Percentiles rank a stretch among this genome's conserved stretches.
phyloP scores from a whole-genome alignment of 2,113 vertebrate species.

The Capra hircus region DNA sequence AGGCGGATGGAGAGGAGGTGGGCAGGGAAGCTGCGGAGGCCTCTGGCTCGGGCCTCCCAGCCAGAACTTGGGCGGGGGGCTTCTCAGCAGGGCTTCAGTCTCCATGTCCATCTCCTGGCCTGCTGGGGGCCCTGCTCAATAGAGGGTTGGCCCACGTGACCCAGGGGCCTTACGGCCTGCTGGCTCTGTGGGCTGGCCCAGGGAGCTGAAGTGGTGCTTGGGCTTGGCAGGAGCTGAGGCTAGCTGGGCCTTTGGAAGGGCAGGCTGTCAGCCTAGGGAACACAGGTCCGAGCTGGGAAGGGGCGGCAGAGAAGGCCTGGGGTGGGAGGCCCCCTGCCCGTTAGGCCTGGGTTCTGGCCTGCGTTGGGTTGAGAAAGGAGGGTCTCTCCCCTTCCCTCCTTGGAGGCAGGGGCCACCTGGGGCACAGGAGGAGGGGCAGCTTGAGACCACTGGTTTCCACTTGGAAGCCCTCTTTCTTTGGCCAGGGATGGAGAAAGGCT shows the following conservation, averaged over 20 bases:
- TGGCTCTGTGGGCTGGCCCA: not conserved
- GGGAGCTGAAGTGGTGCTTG: not conserved
- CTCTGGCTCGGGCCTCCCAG: not conserved
- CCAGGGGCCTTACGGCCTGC: not conserved
- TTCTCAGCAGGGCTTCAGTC: not conserved
- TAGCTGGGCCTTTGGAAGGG: not conserved
- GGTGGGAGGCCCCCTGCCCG: not conserved
- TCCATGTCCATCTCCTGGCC: not conserved
- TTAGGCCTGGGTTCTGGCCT: not conserved
- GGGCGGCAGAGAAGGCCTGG: not conserved
- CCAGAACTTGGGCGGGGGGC: not conserved
- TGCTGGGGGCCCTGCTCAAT: not conserved
- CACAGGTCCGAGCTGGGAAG: not conserved
- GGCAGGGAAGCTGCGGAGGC: not conserved
- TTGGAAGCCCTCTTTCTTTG: slow-evolving; percentile 70
- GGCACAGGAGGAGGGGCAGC: slow-evolving; percentile 30
- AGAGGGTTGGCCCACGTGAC: not conserved
- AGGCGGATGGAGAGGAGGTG: not conserved
- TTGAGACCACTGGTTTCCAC: slow-evolving; percentile 50
- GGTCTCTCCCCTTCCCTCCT: not conserved
- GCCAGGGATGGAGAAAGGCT: slow-evolving; percentile 61
- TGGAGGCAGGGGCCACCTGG: slow-evolving; percentile 37
- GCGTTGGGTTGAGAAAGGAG: not conserved
- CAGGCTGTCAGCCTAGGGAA: not conserved
- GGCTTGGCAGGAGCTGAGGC: not conserved